A percentile compares a stretch with the other conserved stretches of the same genome.
These are phyloP conservation scores for Tenthredo scrophulariae DNA, from an alignment of 2,888 invertebrate genomes.

Conservation along the genomic window DNA sequence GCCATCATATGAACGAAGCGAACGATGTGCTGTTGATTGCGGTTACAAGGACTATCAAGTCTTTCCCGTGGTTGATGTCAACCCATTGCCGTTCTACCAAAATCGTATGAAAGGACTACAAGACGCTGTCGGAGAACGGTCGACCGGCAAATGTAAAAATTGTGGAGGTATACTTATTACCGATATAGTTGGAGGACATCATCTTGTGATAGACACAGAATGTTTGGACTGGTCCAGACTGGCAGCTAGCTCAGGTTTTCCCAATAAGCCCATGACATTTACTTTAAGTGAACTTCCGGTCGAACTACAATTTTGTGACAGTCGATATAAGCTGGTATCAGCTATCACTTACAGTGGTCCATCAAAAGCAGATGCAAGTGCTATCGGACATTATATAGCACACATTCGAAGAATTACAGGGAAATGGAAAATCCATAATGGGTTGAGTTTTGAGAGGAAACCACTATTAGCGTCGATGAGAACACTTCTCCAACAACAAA, in stretches of 20 bases:
- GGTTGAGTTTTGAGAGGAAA: slow-evolving; percentile 1
- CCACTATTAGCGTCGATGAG: background rate
- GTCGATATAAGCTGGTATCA: background rate
- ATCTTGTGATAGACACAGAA: slow-evolving; percentile 21
- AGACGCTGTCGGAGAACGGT: background rate
- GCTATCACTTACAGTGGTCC: slow-evolving; percentile 14
- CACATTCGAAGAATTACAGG: background rate
- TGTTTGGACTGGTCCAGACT: background rate
- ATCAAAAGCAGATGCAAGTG: background rate
- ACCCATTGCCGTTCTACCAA: background rate
- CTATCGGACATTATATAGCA: slow-evolving; percentile 3
- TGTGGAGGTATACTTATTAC: background rate
- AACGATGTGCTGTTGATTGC: background rate
- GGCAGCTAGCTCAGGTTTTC: background rate
- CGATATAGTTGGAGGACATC: background rate
- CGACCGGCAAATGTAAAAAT: background rate
- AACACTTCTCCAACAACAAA: background rate
- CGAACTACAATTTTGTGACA: background rate
- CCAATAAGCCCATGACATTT: background rate
- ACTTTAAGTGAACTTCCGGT: slow-evolving; percentile 13
- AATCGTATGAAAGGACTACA: slow-evolving; percentile 25
- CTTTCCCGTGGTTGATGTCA: background rate
- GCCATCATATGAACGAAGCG: background rate
- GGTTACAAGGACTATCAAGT: background rate
- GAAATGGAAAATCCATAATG: slow-evolving; percentile 25